Base-by-base conservation (phyloP, 2,888 invertebrate species). In the Lymantria dispar region DNA sequence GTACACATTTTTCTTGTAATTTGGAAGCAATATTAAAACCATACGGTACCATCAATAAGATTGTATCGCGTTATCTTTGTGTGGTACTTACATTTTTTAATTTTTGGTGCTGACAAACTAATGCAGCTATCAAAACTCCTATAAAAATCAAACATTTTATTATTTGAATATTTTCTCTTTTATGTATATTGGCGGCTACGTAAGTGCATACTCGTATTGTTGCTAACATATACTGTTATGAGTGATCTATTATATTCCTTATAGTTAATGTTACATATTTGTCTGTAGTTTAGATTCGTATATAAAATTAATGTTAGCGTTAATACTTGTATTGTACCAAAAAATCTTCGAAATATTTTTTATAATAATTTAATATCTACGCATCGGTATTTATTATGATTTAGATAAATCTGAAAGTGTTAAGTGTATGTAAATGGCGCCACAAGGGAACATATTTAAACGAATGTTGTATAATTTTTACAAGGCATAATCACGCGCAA, bases 321-420 rank as follows among this genome's bases (percentile, higher is more conserved):
- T 74, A 45, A 65, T 70, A 56, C 62, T 72, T 57, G 74, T 76
- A 74, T 75, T 67, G 64, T 83, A 86, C 86, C 86, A 86, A 87
- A 87, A 83, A 85, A 60, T 72, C 68, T 68, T 67, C 74, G 74
- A 72, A 76, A 75, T 85, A 85, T 85, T 85, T 85, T 22, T 85
- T 84, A 71, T 84, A 84, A 68, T 68, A 72, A 70, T 66, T 67
- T 69, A 70, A 57, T 64, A 60, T 72, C 58, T 64, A 68, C 61
- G 62, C 62, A 66, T 68, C 69, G 67, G 62, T 75, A 68, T 73
- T 70, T 67, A 70, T 71, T 33, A 33, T 33, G 33, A 10, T 33
- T 33, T 33, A 33, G 10, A 10, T 10, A 33, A 33, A 33, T 1
- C 33, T 33, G 8, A 33, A 33, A 1, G 8, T 33, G 8, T 33